These are phyloP conservation scores for Triplophysa siluroides DNA, from an alignment of 2,113 vertebrate species.

Conservation along the genomic window DNA sequence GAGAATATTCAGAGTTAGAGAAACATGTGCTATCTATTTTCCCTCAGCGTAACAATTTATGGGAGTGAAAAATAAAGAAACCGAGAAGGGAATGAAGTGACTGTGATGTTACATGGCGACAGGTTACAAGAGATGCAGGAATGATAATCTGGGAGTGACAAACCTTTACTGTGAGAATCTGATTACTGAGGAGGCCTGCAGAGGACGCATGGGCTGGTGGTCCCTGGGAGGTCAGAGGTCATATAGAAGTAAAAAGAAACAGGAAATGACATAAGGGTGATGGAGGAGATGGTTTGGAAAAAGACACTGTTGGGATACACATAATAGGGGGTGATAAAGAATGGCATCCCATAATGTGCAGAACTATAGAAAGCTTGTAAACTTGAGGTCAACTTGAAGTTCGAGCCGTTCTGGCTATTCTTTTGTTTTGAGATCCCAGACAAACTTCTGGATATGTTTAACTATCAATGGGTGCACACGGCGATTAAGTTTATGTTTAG, in stretches of 20 bases:
- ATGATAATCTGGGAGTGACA: conserved; percentile 24
- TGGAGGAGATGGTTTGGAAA: conserved; percentile 26
- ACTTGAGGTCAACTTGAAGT: conserved; percentile 23
- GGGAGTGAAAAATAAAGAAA: background rate
- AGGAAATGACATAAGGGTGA: conserved; percentile 9
- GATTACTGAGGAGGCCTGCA: conserved; percentile 62
- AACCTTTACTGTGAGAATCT: conserved; percentile 64
- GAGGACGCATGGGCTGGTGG: conserved; percentile 47
- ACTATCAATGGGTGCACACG: conserved; percentile 37
- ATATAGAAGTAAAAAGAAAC: conserved; percentile 24
- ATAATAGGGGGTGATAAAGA: background rate
- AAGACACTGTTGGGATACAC: conserved; percentile 12
- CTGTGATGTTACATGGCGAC: conserved; percentile 6
- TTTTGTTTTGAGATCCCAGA: conserved; percentile 43
- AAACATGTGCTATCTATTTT: background rate
- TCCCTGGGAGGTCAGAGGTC: conserved; percentile 44
- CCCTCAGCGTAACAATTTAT: background rate
- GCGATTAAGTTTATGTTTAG: conserved; percentile 53
- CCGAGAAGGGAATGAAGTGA: background rate
- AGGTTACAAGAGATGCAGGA: conserved; percentile 14
- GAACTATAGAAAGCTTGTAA: conserved; percentile 24
- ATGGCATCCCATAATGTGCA: conserved; percentile 10
- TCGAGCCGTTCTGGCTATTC: conserved; percentile 34
- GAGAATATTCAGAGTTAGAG: background rate
- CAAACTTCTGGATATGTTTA: conserved; percentile 55